A percentile compares a stretch with the other conserved stretches of the same genome.
Evolutionary conservation across 2,797 vertebrate genomes (phyloP).

Genomic region (Momotus momota): DNA sequence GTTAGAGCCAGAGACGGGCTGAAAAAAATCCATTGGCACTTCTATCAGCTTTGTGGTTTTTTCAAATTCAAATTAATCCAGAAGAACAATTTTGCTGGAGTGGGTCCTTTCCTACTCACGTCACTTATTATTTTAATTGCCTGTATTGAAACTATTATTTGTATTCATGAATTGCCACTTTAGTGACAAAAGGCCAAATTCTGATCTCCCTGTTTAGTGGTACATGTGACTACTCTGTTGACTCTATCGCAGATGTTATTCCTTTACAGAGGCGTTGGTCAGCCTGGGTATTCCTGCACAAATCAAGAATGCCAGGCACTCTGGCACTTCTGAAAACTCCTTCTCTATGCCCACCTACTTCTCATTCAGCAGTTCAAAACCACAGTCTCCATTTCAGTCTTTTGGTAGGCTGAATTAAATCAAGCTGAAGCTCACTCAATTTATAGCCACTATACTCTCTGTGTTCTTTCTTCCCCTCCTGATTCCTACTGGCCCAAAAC

Average conservation of each 20-base stretch:
- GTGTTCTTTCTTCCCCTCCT: not conserved
- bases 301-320: not conserved
- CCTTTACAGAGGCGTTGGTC: not conserved
- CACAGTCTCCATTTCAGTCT: not conserved
- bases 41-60: not conserved
- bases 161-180: not conserved
- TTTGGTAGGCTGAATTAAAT: not conserved
- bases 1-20: not conserved
- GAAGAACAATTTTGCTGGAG: not conserved
- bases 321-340: not conserved
- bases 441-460: not conserved
- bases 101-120: not conserved
- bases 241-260: not conserved
- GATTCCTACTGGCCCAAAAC: not conserved
- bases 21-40: not conserved
- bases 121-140: not conserved
- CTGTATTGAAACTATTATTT: not conserved
- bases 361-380: not conserved
- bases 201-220: not conserved
- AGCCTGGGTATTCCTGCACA: not conserved
- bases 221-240: not conserved
- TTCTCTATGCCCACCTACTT: not conserved
- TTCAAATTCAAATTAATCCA: conserved; percentile 15
- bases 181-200: not conserved
- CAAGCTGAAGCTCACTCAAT: not conserved